Evolutionary conservation across 2,797 vertebrate species (phyloP).

Genomic region (Poecile montanus): DNA sequence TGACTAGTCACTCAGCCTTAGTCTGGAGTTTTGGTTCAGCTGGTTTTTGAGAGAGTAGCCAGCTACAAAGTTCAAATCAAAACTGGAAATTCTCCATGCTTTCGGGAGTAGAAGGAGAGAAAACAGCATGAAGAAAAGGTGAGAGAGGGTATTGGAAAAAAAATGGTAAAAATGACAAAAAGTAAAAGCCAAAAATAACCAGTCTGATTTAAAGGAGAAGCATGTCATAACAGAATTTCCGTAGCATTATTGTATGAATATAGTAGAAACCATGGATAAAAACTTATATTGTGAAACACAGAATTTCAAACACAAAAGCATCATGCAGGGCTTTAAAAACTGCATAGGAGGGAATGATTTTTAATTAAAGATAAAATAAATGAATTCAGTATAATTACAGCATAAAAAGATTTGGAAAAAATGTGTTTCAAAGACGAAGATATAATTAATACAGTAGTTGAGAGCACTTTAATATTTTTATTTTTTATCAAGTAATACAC

Average conservation of each 20-base stretch:
- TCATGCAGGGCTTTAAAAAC: not conserved
- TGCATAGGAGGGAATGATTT: not conserved
- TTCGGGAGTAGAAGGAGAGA: not conserved
- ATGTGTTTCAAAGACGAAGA: not conserved
- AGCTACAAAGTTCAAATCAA: constrained; percentile 28
- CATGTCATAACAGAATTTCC: not conserved
- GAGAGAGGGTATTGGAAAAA: constrained; percentile 1
- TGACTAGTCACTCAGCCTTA: constrained; percentile 4
- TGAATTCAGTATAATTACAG: not conserved
- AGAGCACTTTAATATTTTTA: not conserved
- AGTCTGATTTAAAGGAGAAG: constrained; percentile 35
- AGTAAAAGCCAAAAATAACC: constrained; percentile 37
- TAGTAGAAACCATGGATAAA: not conserved
- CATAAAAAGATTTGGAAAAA: not conserved
- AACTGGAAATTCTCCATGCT: constrained; percentile 34
- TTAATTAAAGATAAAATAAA: not conserved
- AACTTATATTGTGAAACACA: not conserved
- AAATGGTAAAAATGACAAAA: not conserved
- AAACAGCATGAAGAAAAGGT: constrained; percentile 1
- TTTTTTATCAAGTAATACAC: not conserved
- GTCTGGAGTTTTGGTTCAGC: constrained; percentile 32
- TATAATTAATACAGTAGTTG: not conserved
- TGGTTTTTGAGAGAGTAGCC: not conserved
- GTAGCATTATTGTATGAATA: not conserved
- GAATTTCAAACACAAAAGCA: not conserved